phyloP scores from a whole-genome alignment of 2,113 vertebrate species.

The Chauna torquata region DNA sequence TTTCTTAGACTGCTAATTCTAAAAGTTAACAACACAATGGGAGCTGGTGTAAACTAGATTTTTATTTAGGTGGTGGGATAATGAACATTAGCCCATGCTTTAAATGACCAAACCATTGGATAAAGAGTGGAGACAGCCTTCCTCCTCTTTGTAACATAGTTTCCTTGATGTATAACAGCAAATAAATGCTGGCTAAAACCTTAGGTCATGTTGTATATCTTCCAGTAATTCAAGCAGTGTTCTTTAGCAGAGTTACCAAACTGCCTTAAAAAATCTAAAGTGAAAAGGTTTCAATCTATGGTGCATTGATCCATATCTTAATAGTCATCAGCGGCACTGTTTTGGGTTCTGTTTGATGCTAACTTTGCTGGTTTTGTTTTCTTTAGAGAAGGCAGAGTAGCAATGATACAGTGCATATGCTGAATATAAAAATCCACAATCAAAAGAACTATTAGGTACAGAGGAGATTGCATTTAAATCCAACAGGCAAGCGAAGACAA shows the following conservation, averaged over 20 bases:
- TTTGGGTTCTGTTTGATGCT: not conserved
- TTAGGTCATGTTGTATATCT: not conserved
- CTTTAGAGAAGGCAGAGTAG: not conserved
- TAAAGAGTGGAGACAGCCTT: not conserved
- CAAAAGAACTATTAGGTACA: not conserved
- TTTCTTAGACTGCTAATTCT: not conserved
- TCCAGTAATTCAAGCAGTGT: not conserved
- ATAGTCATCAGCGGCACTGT: not conserved
- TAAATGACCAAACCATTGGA: not conserved
- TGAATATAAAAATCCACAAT: not conserved
- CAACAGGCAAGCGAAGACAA: not conserved
- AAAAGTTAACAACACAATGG: not conserved
- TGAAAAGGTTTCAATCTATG: not conserved
- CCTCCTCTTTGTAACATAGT: not conserved
- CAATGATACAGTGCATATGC: not conserved
- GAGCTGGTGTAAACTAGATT: not conserved
- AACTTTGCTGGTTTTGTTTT: not conserved
- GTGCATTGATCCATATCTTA: not conserved
- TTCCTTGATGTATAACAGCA: not conserved
- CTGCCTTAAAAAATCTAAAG: not conserved
- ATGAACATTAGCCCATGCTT: not conserved
- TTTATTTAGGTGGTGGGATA: rapidly evolving
- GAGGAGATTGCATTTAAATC: not conserved
- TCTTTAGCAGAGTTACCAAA: not conserved
- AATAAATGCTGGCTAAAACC: not conserved